Percentiles rank a stretch among this genome's conserved stretches.
Evolutionary conservation across 2,797 vertebrate species (phyloP).

Genomic region (Catharus ustulatus): DNA sequence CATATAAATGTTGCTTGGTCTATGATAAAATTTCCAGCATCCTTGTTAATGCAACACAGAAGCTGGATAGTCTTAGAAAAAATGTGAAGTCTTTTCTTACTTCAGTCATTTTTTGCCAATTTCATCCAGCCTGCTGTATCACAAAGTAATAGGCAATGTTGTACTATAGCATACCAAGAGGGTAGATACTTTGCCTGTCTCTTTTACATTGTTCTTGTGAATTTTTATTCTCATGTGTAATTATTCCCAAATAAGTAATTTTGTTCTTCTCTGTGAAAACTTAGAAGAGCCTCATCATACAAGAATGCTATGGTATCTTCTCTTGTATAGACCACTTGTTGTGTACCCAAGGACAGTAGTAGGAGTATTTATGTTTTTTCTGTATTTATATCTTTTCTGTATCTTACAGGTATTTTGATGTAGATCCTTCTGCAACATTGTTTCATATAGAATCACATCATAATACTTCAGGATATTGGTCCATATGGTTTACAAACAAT

Average conservation of each 20-base stretch:
- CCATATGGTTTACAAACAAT: constrained; percentile 89
- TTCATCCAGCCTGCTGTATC: background rate
- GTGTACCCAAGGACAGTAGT: background rate
- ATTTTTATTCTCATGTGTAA: background rate
- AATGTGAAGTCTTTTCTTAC: background rate
- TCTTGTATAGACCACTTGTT: background rate
- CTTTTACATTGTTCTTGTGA: background rate
- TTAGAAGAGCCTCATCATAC: background rate
- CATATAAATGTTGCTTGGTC: background rate
- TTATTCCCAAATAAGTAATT: background rate
- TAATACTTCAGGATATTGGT: constrained; percentile 81
- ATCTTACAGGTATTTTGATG: constrained; percentile 73
- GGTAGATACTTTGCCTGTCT: background rate
- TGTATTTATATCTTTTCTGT: background rate
- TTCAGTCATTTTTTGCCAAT: background rate
- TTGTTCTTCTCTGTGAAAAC: background rate
- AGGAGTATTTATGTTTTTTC: background rate
- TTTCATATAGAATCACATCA: constrained; percentile 84
- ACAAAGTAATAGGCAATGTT: background rate
- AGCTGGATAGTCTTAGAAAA: background rate
- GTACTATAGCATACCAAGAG: background rate
- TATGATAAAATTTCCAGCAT: background rate
- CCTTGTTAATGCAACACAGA: background rate
- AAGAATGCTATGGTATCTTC: background rate
- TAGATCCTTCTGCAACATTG: constrained; percentile 78